Conservation (phyloP, 2,888 invertebrate species). For the Volucella zonaria region DNA sequence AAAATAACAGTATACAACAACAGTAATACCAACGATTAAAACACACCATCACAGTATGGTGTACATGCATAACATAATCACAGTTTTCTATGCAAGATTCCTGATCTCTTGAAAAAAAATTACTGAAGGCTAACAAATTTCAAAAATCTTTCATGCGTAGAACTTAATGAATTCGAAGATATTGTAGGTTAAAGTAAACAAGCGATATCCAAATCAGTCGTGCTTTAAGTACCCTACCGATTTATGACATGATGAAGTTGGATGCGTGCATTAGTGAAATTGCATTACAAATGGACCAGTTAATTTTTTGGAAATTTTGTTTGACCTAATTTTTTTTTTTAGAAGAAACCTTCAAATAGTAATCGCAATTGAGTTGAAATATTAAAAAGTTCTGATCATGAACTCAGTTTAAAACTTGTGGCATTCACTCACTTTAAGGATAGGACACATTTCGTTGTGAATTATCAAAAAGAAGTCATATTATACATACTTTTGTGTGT, state of each 20-base stretch:
- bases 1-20: too few species aligned
- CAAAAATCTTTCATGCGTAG: conserved; percentile 27
- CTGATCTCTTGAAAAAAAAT: conserved; percentile 22
- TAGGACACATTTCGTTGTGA: too few species aligned
- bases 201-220: background rate
- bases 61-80: too few species aligned
- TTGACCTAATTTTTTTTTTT: conserved; percentile 25
- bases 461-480: too few species aligned
- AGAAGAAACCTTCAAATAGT: background rate
- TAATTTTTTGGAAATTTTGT: background rate
- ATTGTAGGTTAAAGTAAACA: background rate
- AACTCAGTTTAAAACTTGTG: too few species aligned
- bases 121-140: background rate
- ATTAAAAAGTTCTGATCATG: too few species aligned
- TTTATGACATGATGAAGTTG: background rate
- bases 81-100: background rate
- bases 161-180: conserved; percentile 23
- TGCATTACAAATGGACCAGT: conserved; percentile 10
- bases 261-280: conserved; percentile 6
- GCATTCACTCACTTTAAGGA: too few species aligned
- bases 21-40: too few species aligned
- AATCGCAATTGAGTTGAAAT: too few species aligned
- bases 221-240: background rate
- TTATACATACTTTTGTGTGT: too few species aligned
- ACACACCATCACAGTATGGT: too few species aligned